A percentile compares a stretch with the other conserved stretches of the same genome.
Conservation (phyloP, 2,797 vertebrate species). For the Euphonia xanthogaster region DNA sequence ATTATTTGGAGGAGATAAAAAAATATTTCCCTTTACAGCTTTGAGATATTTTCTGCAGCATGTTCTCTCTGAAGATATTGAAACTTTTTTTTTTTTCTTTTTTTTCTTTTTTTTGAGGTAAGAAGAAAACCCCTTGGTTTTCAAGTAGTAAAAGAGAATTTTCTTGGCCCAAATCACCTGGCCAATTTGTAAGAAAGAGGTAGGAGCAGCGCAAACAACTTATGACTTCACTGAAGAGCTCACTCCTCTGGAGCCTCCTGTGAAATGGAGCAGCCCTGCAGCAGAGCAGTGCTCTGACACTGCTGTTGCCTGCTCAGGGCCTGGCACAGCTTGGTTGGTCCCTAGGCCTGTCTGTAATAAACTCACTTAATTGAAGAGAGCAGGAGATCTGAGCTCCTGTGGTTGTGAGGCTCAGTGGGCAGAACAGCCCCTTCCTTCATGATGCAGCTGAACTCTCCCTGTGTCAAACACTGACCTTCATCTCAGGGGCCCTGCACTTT, state of each 20-base stretch:
- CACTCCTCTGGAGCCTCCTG: neutral
- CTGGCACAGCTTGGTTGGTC: neutral
- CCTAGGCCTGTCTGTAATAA: neutral
- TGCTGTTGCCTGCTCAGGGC: neutral
- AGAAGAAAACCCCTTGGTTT: neutral
- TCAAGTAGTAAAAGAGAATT: neutral
- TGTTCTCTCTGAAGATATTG: neutral
- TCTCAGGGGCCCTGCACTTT: constrained; percentile 42
- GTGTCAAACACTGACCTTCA: constrained; percentile 15
- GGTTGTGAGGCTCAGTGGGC: neutral
- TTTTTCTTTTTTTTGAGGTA: neutral
- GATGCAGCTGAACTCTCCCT: neutral
- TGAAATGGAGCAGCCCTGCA: neutral
- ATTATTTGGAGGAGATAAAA: neutral
- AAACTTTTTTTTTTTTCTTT: no score
- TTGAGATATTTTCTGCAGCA: neutral
- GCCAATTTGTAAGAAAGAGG: neutral
- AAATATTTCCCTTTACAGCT: neutral
- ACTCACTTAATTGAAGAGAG: neutral
- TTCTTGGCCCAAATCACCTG: neutral
- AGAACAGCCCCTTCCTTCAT: neutral
- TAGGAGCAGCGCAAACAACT: neutral
- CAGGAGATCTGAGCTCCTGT: neutral
- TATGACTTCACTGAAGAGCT: neutral
- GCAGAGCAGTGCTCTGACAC: neutral